Base-by-base conservation (phyloP, 1,140 invertebrate genomes). In the Caenorhabditis brenneri region DNA sequence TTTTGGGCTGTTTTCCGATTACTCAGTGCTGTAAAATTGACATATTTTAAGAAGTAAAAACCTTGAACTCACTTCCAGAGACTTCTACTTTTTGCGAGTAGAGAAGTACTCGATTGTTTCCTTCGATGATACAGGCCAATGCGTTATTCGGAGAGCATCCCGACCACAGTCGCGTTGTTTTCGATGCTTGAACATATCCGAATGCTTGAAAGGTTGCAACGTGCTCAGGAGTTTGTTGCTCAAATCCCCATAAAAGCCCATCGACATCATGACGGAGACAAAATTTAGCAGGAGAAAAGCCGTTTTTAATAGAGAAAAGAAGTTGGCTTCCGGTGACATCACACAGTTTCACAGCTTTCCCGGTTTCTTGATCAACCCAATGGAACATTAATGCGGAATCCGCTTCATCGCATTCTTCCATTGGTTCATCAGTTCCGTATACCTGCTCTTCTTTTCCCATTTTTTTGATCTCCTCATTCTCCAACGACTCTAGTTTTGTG, bases 201-300 rank as follows among this genome's bases (percentile, higher is more conserved):
- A 74, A 74, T 9, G 65, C 65, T 74, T 74, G 65, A 12, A 74
- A 36, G 22, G 65, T 74, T 74, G 65, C 33, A 33, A 74, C 65
- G 36, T 74, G 65, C 19, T n/a, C 9, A 0, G 65, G 65, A 19
- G 33, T n/a, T 4, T 16, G 4, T 5, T 7, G 7, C 16, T 39
- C 36, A 31, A 74, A 74, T 15, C 36, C 42, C 65, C 65, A 74
- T 6, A 74, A 36, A 74, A 74, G 19, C 1, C 65, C 65, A n/a
- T 74, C 65, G n/a, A 74, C 65, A n/a, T 74, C 65, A 15, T 74
- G 65, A 42, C 65, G 65, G n/a, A 74, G 65, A 74, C 65, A 74
- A n/a, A 74, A 22, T 19, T 16, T 7, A 22, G 65, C 65, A 1
- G 65, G 65, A 10, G 29, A 24, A 22, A 10, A 4, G 22, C 36